phyloP scores from a whole-genome alignment of 2,113 vertebrate genomes.

The Danio rerio region GRCz12tu NC_133178.1:16485001-16485500 shows the following conservation, averaged over 20 bases:
- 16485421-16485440: slow-evolving; percentile 37
- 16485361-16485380: neutral
- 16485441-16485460: slow-evolving; percentile 13
- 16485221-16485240: too few species aligned
- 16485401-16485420: slow-evolving; percentile 43
- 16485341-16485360: slow-evolving; percentile 1
- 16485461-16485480: slow-evolving; percentile 46
- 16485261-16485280: neutral
- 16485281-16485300: neutral
- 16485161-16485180: neutral
- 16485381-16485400: slow-evolving; percentile 1
- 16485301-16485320: neutral
- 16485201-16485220: neutral
- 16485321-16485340: slow-evolving; percentile 1
- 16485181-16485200: neutral
- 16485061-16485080: too few species aligned
- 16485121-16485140: too few species aligned
- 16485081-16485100: too few species aligned
- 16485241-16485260: too few species aligned
- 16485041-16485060: too few species aligned
- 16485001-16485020: too few species aligned
- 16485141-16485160: neutral
- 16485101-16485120: too few species aligned
- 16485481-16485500: neutral
- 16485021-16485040: too few species aligned